A percentile compares a stretch with the other conserved stretches of the same genome.
phyloP scores from a whole-genome alignment of 2,113 vertebrate species.

The Gymnarchus niloticus region DNA sequence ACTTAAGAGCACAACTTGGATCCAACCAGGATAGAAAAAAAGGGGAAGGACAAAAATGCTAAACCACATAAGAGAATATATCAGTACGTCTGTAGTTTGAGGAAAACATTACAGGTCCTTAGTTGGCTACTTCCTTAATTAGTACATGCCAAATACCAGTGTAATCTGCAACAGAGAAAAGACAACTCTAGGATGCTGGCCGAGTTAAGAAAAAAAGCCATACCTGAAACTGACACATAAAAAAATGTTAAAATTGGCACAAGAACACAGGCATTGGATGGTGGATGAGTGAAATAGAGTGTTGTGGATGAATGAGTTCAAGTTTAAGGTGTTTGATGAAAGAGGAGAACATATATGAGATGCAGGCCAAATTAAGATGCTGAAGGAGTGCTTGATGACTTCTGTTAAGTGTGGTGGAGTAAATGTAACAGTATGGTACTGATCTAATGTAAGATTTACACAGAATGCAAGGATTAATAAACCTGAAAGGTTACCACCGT shows the following conservation, averaged over 20 bases:
- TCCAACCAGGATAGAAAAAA: neutral
- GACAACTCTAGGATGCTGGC: neutral
- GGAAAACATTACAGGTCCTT: neutral
- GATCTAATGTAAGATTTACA: neutral
- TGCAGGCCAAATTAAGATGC: no score
- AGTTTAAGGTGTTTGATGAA: neutral
- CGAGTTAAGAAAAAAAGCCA: neutral
- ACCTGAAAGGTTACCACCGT: no score
- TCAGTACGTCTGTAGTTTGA: neutral
- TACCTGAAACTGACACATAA: neutral
- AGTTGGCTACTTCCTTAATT: neutral
- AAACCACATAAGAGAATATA: neutral
- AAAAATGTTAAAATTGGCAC: neutral
- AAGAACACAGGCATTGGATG: neutral
- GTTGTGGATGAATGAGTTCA: neutral
- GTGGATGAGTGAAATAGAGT: neutral
- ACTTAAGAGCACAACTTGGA: neutral
- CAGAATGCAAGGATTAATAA: neutral
- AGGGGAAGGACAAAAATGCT: neutral
- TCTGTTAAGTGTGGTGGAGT: no score
- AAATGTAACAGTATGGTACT: neutral
- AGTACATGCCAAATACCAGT: neutral
- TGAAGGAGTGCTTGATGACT: neutral
- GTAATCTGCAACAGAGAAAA: neutral
- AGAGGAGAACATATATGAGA: neutral